These are phyloP conservation scores for Enteromius radiatus DNA, from an alignment of 2,797 vertebrate genomes.

Conservation along the genomic window DNA sequence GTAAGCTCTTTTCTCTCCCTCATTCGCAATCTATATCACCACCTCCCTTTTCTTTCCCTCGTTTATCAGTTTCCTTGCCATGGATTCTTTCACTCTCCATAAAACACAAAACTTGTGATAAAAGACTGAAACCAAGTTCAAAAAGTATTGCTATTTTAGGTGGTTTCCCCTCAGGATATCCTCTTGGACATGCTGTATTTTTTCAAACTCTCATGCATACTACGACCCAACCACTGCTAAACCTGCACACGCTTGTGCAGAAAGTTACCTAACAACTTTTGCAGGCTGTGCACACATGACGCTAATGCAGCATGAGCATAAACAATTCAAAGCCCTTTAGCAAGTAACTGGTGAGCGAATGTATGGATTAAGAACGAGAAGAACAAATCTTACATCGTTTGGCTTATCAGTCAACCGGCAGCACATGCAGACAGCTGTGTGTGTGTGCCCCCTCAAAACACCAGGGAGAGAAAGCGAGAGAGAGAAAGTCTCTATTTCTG, in stretches of 20 bases:
- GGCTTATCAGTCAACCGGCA: slow-evolving; percentile 26
- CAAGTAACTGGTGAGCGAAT: neutral
- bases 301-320: slow-evolving; percentile 16
- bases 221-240: neutral
- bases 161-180: slow-evolving; percentile 74
- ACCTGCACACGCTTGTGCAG: neutral
- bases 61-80: slow-evolving; percentile 21
- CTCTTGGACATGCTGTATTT: slow-evolving; percentile 67
- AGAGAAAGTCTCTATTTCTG: slow-evolving; percentile 68
- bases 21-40: slow-evolving; percentile 1
- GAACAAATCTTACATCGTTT: neutral
- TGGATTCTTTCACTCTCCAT: slow-evolving; percentile 13
- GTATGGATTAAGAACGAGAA: slow-evolving; percentile 1
- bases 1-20: slow-evolving; percentile 37
- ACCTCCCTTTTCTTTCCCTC: slow-evolving; percentile 4
- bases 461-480: slow-evolving; percentile 44
- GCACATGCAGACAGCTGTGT: slow-evolving; percentile 48
- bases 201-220: slow-evolving; percentile 56
- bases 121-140: slow-evolving; percentile 15
- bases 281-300: neutral
- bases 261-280: slow-evolving; percentile 35
- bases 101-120: slow-evolving; percentile 53
- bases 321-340: slow-evolving; percentile 14
- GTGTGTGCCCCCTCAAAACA: slow-evolving; percentile 32
- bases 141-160: slow-evolving; percentile 68